Evolutionary conservation across 2,113 vertebrate genomes (phyloP), one percentile per base, ranked within the genome.

Genomic region (Chloropsis cyanopogon): DNA sequence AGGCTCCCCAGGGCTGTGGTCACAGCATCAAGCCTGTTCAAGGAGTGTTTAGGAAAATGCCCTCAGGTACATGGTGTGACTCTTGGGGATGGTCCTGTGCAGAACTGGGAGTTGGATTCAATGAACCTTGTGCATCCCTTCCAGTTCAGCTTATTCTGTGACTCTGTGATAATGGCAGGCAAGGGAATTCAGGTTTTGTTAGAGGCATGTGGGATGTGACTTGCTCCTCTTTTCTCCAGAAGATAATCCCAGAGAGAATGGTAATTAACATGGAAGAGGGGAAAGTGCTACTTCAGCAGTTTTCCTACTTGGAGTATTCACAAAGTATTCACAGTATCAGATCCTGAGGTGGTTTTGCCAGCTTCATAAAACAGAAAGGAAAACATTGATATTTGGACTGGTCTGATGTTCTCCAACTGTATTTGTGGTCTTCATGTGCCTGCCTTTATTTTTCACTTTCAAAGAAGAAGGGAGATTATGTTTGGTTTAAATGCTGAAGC

Each of bases 321-420:
- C 44, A 49, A 80, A 76, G 20, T 83, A 54, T 26, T 65, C 52
- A 57, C 10, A 9, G n/a, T 47, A 69, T 89, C 4, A 8, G 69
- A 61, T 92, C 88, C 80, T 90, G 68, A n/a, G 33, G 28, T 66
- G 37, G 19, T n/a, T 93, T 95, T 92, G 53, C 87, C 77, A 75
- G 37, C 71, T 73, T 90, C 70, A 11, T 59, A 23, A 47, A 82
- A 66, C 75, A 90, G 68, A 94, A 89, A 54, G 84, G 63, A 94
- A 93, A 81, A 71, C 75, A 78, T 0, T 93, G 86, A 79, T 49
- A n/a, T 82, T 81, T 72, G 60, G 57, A 53, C 37, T 83, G 47
- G 37, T 63, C 46, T 77, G 64, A 25, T 37, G 37, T 94, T 92
- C 82, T 81, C 46, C 1, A 4, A 14, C 60, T 91, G n/a, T 77